Conservation (phyloP, 2,888 invertebrate genomes). For the Epistrophe grossulariae region DNA sequence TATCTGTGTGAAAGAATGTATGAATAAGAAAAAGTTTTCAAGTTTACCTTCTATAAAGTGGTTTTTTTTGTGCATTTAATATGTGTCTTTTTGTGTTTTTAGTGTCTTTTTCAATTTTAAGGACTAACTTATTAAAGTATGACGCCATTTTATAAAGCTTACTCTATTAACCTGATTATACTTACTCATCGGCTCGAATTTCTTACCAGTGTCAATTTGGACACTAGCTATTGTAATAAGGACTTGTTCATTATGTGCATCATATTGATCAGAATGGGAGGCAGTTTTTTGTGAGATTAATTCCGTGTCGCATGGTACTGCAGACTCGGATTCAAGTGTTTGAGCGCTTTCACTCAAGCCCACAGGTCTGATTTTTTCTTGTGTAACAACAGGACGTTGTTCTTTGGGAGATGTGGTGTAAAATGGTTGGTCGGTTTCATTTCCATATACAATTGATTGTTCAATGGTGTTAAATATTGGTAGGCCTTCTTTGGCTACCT, state of each 20-base stretch:
- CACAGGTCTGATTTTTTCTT: constrained; percentile 61
- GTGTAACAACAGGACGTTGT: constrained; percentile 52
- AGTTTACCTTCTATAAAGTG: constrained; percentile 51
- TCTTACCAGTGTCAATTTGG: constrained; percentile 58
- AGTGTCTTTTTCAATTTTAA: constrained; percentile 75
- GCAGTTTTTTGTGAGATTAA: constrained; percentile 18
- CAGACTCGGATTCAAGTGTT: constrained; percentile 60
- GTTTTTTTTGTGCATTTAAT: constrained; percentile 71
- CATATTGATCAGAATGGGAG: constrained; percentile 16
- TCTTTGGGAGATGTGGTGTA: constrained; percentile 51
- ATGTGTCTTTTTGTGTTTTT: constrained; percentile 78
- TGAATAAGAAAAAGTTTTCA: constrained; percentile 58
- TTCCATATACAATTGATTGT: constrained; percentile 66
- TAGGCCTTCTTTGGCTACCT: constrained; percentile 62
- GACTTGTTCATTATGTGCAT: constrained; percentile 42
- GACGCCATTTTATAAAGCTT: constrained; percentile 81
- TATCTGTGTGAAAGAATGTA: constrained; percentile 81
- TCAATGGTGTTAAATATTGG: constrained; percentile 61
- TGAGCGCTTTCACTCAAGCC: constrained; percentile 62
- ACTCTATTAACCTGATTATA: constrained; percentile 76
- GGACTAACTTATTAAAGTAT: constrained; percentile 79
- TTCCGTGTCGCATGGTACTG: constrained; percentile 33
- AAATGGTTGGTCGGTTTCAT: constrained; percentile 66
- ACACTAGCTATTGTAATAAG: constrained; percentile 51
- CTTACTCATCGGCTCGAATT: constrained; percentile 76